Evolutionary conservation across 2,113 vertebrate species (phyloP).

Genomic region (Melanerpes formicivorus): DNA sequence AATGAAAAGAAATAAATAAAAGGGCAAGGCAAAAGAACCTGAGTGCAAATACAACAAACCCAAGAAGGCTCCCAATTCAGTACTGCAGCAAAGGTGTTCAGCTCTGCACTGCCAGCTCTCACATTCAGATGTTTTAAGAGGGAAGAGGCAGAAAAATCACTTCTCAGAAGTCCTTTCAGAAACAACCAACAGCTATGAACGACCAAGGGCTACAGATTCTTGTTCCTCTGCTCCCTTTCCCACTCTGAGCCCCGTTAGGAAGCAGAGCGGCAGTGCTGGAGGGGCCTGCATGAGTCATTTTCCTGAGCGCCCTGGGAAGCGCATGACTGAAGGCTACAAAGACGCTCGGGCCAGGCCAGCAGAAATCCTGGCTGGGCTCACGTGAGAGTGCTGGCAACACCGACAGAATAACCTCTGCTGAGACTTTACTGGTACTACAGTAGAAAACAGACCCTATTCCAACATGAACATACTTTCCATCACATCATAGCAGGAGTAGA

Average conservation of each 20-base stretch:
- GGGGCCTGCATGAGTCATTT: background rate
- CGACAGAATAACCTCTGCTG: slow-evolving; percentile 15
- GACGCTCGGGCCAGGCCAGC: slow-evolving; percentile 17
- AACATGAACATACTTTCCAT: background rate
- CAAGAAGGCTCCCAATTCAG: background rate
- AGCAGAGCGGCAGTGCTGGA: background rate
- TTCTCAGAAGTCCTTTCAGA: background rate
- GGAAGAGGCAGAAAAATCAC: background rate
- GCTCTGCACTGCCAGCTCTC: background rate
- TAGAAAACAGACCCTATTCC: slow-evolving; percentile 1
- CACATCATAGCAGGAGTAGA: background rate
- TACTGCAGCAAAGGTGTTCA: background rate
- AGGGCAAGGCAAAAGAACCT: background rate
- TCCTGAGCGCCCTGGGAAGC: slow-evolving; percentile 33
- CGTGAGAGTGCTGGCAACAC: slow-evolving; percentile 34
- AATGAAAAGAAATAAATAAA: background rate
- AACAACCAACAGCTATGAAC: background rate
- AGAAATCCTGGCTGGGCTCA: slow-evolving; percentile 38
- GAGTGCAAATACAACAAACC: background rate
- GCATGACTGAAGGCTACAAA: slow-evolving; percentile 44
- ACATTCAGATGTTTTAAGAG: background rate
- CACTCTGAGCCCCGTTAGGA: background rate
- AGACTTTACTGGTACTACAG: slow-evolving; percentile 7
- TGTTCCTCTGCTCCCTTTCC: background rate
- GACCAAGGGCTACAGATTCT: background rate